Percentiles rank a stretch among this genome's conserved stretches.
Conservation (phyloP, 2,113 vertebrate genomes). For the Chaetura pelagica region DNA sequence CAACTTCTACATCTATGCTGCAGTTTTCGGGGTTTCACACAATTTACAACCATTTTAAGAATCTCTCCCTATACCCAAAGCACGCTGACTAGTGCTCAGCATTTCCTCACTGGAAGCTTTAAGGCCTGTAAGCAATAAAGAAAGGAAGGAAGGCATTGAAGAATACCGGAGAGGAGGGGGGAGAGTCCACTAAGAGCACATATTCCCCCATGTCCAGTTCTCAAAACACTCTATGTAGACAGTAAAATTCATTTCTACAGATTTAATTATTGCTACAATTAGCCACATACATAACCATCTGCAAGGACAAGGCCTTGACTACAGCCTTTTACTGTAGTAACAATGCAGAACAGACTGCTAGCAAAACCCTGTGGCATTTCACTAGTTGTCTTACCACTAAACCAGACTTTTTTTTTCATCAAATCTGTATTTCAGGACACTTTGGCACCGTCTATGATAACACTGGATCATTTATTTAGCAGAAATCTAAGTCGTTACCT, state of each 20-base stretch:
- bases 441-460: neutral
- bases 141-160: neutral
- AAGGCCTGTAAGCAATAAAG: constrained; percentile 25
- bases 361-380: neutral
- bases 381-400: neutral
- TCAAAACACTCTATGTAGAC: neutral
- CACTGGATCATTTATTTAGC: neutral
- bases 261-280: neutral
- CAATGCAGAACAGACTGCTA: neutral
- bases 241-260: neutral
- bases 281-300: neutral
- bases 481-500: fast-evolving
- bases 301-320: neutral
- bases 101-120: neutral
- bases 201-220: neutral
- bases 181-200: neutral
- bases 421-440: neutral
- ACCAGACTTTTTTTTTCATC: neutral
- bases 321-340: neutral
- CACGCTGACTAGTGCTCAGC: neutral
- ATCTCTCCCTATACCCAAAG: neutral
- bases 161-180: neutral
- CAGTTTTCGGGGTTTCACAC: neutral
- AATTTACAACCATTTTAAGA: neutral
- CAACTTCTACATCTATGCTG: neutral